Evolutionary conservation across 1,140 invertebrate genomes (phyloP).

Genomic region (Listronotus oregonensis): DNA sequence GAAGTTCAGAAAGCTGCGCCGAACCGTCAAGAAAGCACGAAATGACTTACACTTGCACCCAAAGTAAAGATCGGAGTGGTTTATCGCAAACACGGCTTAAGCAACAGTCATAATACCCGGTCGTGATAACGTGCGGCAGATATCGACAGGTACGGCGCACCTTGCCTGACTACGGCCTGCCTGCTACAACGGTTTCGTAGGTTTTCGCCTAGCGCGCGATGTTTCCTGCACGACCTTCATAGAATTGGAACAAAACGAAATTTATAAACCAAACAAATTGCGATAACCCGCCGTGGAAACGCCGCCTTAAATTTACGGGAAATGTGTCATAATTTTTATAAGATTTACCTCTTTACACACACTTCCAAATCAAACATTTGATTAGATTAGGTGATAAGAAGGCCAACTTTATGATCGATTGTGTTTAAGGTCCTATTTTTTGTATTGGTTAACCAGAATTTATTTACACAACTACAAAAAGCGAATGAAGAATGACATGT

Average conservation of each 20-base stretch:
- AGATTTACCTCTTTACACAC: slow-evolving; percentile 17
- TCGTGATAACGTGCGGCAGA: slow-evolving; percentile 23
- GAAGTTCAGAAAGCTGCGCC: neutral
- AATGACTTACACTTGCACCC: slow-evolving; percentile 33
- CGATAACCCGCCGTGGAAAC: slow-evolving; percentile 11
- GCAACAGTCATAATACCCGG: slow-evolving; percentile 28
- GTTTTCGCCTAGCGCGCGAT: slow-evolving; percentile 29
- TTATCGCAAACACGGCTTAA: slow-evolving; percentile 40
- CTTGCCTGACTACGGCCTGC: slow-evolving; percentile 33
- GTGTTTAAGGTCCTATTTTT: neutral
- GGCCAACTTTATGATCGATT: slow-evolving; percentile 24
- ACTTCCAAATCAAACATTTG: slow-evolving; percentile 21
- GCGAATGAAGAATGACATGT: no score
- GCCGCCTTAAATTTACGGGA: slow-evolving; percentile 20
- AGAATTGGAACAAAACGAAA: slow-evolving; percentile 40
- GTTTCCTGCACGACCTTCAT: slow-evolving; percentile 39
- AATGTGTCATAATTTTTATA: slow-evolving; percentile 31
- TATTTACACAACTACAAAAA: no score
- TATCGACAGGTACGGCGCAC: slow-evolving; percentile 42
- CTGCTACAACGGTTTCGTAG: slow-evolving; percentile 25
- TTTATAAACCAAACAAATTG: slow-evolving; percentile 34
- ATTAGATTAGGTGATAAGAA: slow-evolving; percentile 22
- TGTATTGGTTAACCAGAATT: no score
- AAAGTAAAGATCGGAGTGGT: slow-evolving; percentile 47
- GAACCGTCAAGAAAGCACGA: slow-evolving; percentile 14